Percentiles rank a stretch among this genome's conserved stretches.
Evolutionary conservation across 2,113 vertebrate genomes (phyloP).

Genomic region (Chitala chitala): DNA sequence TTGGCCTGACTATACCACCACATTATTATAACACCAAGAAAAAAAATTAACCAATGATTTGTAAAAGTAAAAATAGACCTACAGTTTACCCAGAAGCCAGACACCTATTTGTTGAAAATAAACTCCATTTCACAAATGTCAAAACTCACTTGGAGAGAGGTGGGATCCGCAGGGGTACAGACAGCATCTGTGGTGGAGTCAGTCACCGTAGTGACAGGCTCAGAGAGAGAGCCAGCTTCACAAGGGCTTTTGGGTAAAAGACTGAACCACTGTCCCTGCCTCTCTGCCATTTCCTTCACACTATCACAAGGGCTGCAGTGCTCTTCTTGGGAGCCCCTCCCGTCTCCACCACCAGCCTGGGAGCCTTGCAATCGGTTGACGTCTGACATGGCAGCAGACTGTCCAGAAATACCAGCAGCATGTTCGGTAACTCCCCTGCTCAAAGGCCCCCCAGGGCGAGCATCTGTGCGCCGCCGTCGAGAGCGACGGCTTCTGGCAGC

Average conservation of each 20-base stretch:
- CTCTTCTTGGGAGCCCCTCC: constrained; percentile 27
- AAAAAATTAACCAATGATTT: too few species aligned
- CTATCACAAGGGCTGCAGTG: constrained; percentile 50
- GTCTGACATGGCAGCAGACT: constrained; percentile 78
- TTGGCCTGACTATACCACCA: too few species aligned
- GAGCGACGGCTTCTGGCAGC: constrained; percentile 58
- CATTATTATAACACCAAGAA: too few species aligned
- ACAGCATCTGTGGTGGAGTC: too few species aligned
- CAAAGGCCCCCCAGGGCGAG: constrained; percentile 34
- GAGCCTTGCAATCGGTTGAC: constrained; percentile 73
- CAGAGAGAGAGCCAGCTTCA: constrained; percentile 55
- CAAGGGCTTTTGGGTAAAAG: constrained; percentile 75
- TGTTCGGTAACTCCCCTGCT: constrained; percentile 46
- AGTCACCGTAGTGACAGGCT: too few species aligned
- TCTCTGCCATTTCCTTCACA: constrained; percentile 64
- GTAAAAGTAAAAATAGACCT: too few species aligned
- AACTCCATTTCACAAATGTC: too few species aligned
- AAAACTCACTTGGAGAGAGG: too few species aligned
- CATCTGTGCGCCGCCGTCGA: constrained; percentile 55
- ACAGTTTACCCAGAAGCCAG: too few species aligned
- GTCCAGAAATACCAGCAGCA: constrained; percentile 72
- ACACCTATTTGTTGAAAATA: too few species aligned
- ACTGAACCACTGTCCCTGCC: constrained; percentile 75
- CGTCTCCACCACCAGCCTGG: constrained; percentile 53
- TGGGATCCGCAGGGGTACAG: too few species aligned